These are phyloP conservation scores for Nymphalis c-album DNA, from an alignment of 2,888 invertebrate species.

Conservation along the genomic window DNA sequence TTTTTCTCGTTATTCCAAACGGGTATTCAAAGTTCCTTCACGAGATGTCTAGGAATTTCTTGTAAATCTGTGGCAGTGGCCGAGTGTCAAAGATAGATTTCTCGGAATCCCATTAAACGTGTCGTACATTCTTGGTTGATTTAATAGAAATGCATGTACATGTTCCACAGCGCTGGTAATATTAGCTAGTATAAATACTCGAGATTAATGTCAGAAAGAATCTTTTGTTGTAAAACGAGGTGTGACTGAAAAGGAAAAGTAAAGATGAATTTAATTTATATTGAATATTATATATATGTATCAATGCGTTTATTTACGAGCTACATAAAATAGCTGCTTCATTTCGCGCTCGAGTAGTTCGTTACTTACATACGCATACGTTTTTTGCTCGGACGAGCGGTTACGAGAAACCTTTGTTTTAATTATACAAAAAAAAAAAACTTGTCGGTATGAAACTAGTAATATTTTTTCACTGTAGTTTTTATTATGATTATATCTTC, in stretches of 20 bases:
- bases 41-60: background rate
- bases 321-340: conserved; percentile 19
- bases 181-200: too few relatives aligned
- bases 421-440: conserved; percentile 34
- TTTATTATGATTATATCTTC: conserved; percentile 20
- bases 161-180: background rate
- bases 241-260: conserved; percentile 21
- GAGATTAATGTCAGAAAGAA: background rate
- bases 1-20: background rate
- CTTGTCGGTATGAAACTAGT: conserved; percentile 25
- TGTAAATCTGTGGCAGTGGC: conserved; percentile 12
- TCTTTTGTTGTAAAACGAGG: conserved; percentile 13
- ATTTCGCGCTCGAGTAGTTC: conserved; percentile 34
- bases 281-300: background rate
- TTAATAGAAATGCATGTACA: conserved; percentile 20
- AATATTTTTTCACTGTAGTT: conserved; percentile 24
- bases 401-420: conserved; percentile 38
- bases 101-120: conserved; percentile 28
- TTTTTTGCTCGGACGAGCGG: conserved; percentile 38
- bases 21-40: background rate
- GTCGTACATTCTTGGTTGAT: conserved; percentile 25
- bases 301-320: conserved; percentile 3
- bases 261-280: conserved; percentile 1
- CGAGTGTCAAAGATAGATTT: conserved; percentile 24
- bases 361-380: conserved; percentile 33